Percentiles rank a stretch among this genome's conserved stretches.
Conservation (phyloP, 2,113 vertebrate genomes). For the Elephantulus edwardii region DNA sequence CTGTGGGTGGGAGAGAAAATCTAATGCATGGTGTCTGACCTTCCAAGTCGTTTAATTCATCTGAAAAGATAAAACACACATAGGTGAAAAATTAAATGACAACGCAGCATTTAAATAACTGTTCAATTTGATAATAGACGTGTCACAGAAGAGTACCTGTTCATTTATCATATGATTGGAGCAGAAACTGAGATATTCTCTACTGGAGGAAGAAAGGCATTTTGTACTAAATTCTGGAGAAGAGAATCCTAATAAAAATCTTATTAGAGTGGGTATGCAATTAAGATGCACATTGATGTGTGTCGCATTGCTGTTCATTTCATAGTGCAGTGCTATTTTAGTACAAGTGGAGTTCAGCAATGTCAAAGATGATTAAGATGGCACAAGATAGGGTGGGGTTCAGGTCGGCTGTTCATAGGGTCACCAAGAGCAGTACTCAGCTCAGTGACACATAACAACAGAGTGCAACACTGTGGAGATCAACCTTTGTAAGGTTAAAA, state of each 20-base stretch:
- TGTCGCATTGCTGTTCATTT: neutral
- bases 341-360: neutral
- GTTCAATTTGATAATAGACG: constrained; percentile 47
- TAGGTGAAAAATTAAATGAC: constrained; percentile 34
- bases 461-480: neutral
- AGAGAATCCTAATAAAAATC: constrained; percentile 11
- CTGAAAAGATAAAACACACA: constrained; percentile 33
- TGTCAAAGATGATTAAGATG: too few species aligned
- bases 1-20: neutral
- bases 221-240: neutral
- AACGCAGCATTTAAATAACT: constrained; percentile 58
- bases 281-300: neutral
- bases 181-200: neutral
- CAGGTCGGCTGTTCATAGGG: too few species aligned
- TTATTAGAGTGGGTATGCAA: neutral
- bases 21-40: neutral
- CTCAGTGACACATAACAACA: too few species aligned
- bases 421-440: too few species aligned
- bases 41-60: neutral
- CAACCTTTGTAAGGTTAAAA: neutral
- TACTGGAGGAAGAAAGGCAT: neutral
- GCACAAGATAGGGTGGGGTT: too few species aligned
- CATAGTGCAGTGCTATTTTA: neutral
- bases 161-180: constrained; percentile 37
- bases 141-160: neutral